Conservation (phyloP, 2,888 invertebrate species). For the Coelinius sp. region DNA sequence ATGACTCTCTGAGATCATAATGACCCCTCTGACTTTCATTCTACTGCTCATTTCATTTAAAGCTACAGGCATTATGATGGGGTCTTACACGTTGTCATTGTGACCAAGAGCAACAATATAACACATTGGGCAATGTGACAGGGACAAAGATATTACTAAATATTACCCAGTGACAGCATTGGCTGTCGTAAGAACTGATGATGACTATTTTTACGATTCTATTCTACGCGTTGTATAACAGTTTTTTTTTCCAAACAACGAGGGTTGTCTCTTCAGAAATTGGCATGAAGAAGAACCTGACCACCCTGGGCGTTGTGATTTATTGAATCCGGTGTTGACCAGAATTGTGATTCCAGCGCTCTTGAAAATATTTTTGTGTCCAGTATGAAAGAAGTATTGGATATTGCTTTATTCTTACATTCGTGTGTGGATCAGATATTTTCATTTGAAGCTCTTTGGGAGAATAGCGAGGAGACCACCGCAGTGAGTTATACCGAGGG, state of each 20-base stretch:
- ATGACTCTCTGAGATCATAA: neutral
- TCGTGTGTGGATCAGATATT: constrained; percentile 57
- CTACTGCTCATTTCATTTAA: too few species aligned
- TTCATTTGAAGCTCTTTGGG: constrained; percentile 57
- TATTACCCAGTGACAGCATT: constrained; percentile 35
- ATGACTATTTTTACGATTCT: constrained; percentile 42
- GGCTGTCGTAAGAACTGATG: constrained; percentile 33
- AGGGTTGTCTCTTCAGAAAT: constrained; percentile 13
- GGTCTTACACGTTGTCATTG: neutral
- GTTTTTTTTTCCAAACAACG: neutral
- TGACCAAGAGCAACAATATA: neutral
- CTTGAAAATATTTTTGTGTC: constrained; percentile 2
- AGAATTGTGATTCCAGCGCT: constrained; percentile 17
- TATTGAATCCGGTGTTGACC: constrained; percentile 51
- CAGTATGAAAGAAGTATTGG: constrained; percentile 14
- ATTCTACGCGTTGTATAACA: constrained; percentile 19
- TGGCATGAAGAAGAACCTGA: constrained; percentile 47
- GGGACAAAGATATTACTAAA: constrained; percentile 33
- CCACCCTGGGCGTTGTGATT: constrained; percentile 64
- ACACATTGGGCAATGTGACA: neutral
- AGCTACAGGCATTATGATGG: neutral
- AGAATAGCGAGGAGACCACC: constrained; percentile 49
- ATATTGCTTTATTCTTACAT: constrained; percentile 3
- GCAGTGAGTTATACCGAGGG: constrained; percentile 49
- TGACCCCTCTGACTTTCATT: neutral